phyloP scores from a whole-genome alignment of 2,113 vertebrate genomes.

The Tricholaema leucomelas region DNA sequence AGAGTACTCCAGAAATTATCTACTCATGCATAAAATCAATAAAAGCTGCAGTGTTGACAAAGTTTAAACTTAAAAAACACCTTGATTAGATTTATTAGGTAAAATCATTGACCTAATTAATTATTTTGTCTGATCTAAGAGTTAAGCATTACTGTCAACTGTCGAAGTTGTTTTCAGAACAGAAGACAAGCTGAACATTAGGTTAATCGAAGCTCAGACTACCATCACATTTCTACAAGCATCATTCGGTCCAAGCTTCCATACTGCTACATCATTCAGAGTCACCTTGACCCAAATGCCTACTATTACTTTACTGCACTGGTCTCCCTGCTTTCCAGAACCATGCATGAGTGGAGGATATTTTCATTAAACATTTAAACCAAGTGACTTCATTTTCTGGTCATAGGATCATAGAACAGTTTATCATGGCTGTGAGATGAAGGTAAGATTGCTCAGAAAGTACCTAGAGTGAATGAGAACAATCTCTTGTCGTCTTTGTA shows the following conservation, averaged over 20 bases:
- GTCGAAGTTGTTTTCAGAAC: not conserved
- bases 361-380: slow-evolving; percentile 25
- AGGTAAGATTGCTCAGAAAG: not conserved
- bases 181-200: not conserved
- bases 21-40: not conserved
- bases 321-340: not conserved
- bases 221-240: not conserved
- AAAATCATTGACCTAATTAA: not conserved
- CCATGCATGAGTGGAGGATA: not conserved
- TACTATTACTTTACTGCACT: not conserved
- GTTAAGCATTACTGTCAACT: not conserved
- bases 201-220: not conserved
- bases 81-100: not conserved
- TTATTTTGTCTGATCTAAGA: not conserved
- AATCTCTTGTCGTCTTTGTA: not conserved
- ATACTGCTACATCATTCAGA: not conserved
- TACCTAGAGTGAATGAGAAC: not conserved
- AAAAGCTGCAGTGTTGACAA: not conserved
- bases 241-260: not conserved
- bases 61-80: rapidly evolving
- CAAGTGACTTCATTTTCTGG: no score
- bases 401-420: no score
- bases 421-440: not conserved
- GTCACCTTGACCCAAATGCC: not conserved
- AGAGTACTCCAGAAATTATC: not conserved